Conservation (phyloP, 2,888 invertebrate genomes). For the Drosophila antonietae region DNA sequence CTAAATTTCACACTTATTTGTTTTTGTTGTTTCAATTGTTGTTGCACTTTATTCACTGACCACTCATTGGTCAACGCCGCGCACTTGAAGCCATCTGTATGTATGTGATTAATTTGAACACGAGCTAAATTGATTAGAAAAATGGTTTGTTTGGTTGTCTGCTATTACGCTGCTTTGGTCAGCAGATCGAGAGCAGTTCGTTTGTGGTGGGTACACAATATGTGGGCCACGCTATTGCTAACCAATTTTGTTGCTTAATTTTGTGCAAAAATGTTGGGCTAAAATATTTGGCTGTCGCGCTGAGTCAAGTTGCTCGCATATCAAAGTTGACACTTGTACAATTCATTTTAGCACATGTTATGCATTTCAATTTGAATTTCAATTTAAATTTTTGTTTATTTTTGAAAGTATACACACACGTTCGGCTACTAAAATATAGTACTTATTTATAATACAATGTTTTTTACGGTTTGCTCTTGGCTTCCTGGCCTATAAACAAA, state of each 20-base stretch:
- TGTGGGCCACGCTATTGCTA: constrained; percentile 9
- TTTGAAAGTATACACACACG: constrained; percentile 44
- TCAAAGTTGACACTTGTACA: constrained; percentile 76
- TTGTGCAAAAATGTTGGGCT: constrained; percentile 37
- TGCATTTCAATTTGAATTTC: constrained; percentile 69
- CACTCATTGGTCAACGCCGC: constrained; percentile 45
- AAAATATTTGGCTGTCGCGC: constrained; percentile 67
- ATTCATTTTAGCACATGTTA: constrained; percentile 71
- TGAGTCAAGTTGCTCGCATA: constrained; percentile 73
- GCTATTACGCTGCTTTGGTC: constrained; percentile 37
- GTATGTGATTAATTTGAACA: constrained; percentile 71
- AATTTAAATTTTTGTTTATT: constrained; percentile 44
- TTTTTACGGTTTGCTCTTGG: constrained; percentile 58
- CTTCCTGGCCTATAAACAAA: constrained; percentile 71
- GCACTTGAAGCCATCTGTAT: constrained; percentile 62
- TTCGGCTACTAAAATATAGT: constrained; percentile 31
- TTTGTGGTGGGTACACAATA: constrained; percentile 11
- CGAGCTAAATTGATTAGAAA: constrained; percentile 64
- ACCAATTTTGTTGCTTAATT: constrained; percentile 54
- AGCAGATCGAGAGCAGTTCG: constrained; percentile 27
- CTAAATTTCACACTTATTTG: neutral
- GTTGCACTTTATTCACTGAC: constrained; percentile 32
- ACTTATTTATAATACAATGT: constrained; percentile 69
- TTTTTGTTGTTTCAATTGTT: constrained; percentile 3
- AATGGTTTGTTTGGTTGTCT: constrained; percentile 63